Percentiles rank a stretch among this genome's conserved stretches.
These are phyloP conservation scores for Nesogale talazaci DNA, from an alignment of 2,113 vertebrate genomes.

Conservation along the genomic window DNA sequence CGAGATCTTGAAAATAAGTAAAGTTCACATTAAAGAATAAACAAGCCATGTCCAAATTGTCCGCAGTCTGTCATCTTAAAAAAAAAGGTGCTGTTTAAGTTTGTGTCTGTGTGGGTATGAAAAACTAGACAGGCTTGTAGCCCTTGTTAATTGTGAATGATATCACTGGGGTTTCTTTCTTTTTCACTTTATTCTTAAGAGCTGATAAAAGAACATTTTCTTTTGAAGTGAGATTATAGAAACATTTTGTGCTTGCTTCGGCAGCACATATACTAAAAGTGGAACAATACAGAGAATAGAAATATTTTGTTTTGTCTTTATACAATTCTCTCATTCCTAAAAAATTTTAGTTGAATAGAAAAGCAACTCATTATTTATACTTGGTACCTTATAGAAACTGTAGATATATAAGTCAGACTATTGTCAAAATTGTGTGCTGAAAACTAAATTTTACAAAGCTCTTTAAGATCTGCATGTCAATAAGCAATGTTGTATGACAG, in stretches of 20 bases:
- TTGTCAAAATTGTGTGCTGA: conserved; percentile 27
- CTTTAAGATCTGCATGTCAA: not conserved
- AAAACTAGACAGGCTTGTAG: not conserved
- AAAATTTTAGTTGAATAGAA: not conserved
- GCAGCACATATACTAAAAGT: no score
- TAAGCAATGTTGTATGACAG: conserved; percentile 35
- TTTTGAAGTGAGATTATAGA: conserved; percentile 46
- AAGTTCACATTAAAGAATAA: not conserved
- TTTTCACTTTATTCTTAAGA: not conserved
- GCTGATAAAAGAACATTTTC: conserved; percentile 8
- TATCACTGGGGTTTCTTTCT: not conserved
- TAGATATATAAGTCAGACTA: not conserved
- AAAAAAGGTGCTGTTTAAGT: conserved; percentile 7
- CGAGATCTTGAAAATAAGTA: not conserved
- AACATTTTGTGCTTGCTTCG: no score
- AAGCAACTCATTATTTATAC: not conserved
- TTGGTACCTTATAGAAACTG: not conserved
- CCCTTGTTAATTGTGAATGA: not conserved
- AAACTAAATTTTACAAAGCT: not conserved
- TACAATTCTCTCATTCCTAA: not conserved
- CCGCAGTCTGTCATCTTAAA: not conserved
- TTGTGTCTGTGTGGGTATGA: not conserved
- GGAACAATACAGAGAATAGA: no score
- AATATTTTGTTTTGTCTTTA: conserved; percentile 37
- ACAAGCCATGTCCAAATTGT: not conserved